A percentile compares a stretch with the other conserved stretches of the same genome.
Evolutionary conservation across 2,113 vertebrate genomes (phyloP).

Genomic region (Mirza zaza): DNA sequence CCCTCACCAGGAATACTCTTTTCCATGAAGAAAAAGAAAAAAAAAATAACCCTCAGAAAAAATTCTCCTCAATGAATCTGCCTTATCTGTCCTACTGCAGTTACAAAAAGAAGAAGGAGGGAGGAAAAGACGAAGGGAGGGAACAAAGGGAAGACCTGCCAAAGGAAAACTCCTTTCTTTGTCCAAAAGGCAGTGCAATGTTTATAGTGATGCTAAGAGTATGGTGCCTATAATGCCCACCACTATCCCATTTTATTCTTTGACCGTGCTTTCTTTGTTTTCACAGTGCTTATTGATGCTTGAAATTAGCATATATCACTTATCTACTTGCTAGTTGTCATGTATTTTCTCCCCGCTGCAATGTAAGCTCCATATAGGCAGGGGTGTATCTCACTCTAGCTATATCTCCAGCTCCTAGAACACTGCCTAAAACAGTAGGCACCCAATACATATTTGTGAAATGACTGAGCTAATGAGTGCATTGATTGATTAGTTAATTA

Average conservation of each 20-base stretch:
- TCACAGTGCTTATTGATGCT: not conserved
- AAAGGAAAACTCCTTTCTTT: not conserved
- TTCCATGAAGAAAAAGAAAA: not conserved
- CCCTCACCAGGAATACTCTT: not conserved
- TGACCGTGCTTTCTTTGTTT: not conserved
- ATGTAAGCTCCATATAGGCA: not conserved
- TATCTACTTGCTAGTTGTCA: not conserved
- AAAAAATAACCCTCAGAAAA: not conserved
- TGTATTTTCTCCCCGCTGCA: not conserved
- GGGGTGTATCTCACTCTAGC: fast-evolving
- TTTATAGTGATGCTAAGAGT: not conserved
- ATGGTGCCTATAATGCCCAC: not conserved
- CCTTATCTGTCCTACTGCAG: not conserved
- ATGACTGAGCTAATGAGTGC: not conserved
- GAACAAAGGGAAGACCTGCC: not conserved
- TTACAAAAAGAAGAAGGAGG: not conserved
- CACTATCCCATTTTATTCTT: not conserved
- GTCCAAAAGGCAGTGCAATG: not conserved
- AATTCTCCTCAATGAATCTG: not conserved
- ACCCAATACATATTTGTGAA: not conserved
- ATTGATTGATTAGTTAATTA: not conserved
- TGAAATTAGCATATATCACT: not conserved
- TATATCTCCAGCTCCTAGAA: not conserved
- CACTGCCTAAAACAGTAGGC: not conserved
- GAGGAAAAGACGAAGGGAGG: not conserved